phyloP scores from a whole-genome alignment of 2,888 invertebrate species.

The Schrankia costaestrigalis region DNA sequence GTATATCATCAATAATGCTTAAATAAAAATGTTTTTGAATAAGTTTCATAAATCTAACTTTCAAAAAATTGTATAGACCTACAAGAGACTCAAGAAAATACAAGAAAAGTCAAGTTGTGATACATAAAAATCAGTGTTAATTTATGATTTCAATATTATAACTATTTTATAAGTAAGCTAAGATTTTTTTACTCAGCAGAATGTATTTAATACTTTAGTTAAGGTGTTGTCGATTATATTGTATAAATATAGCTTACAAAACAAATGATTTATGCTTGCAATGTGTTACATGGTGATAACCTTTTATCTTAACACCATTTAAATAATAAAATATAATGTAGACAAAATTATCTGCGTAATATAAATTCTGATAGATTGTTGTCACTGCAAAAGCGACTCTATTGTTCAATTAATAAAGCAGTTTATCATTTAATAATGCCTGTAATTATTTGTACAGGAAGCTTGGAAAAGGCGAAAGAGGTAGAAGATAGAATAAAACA shows the following conservation, averaged over 20 bases:
- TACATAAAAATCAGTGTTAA: too few species aligned
- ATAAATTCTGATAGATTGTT: slow-evolving; percentile 12
- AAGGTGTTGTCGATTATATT: slow-evolving; percentile 76
- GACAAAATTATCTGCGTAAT: slow-evolving; percentile 16
- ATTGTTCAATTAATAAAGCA: slow-evolving; percentile 14
- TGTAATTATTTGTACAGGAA: slow-evolving; percentile 75
- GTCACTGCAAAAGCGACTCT: slow-evolving; percentile 1
- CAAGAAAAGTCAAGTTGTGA: too few species aligned
- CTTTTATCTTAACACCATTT: slow-evolving; percentile 15
- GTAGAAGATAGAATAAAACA: slow-evolving; percentile 89
- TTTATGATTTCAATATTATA: slow-evolving; percentile 16
- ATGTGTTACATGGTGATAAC: slow-evolving; percentile 12
- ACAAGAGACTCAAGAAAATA: too few species aligned
- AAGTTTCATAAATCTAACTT: too few species aligned
- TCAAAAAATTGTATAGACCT: too few species aligned
- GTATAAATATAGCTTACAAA: slow-evolving; percentile 17
- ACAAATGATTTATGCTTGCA: slow-evolving; percentile 15
- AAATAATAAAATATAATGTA: slow-evolving; percentile 10
- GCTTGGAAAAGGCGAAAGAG: slow-evolving; percentile 86
- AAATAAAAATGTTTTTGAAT: too few species aligned
- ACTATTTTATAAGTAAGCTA: too few species aligned
- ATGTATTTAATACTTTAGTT: slow-evolving; percentile 51
- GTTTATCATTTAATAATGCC: slow-evolving; percentile 14
- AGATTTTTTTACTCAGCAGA: too few species aligned
- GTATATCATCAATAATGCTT: too few species aligned